Conservation (phyloP, 2,888 invertebrate genomes). For the Nycteola revayana region DNA sequence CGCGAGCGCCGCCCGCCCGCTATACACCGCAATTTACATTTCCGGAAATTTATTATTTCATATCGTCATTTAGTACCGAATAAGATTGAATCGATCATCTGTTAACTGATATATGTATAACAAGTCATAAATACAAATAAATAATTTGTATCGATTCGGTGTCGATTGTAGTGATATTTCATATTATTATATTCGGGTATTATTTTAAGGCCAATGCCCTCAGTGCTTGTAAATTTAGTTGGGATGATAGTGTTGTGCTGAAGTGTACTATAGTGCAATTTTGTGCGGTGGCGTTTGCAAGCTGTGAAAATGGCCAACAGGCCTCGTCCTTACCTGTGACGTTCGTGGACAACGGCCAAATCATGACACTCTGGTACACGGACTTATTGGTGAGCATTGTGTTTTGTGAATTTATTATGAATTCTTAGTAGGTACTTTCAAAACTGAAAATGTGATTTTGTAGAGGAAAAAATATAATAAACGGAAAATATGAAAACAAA, state of each 20-base stretch:
- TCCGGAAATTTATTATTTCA: slow-evolving; percentile 40
- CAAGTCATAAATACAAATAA: slow-evolving; percentile 12
- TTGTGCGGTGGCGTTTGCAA: slow-evolving; percentile 45
- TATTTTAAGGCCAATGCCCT: slow-evolving; percentile 48
- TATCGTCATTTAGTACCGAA: slow-evolving; percentile 31
- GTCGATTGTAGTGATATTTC: slow-evolving; percentile 43
- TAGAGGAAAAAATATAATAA: too few species aligned
- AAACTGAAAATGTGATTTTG: too few species aligned
- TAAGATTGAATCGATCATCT: slow-evolving; percentile 26
- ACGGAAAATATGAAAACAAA: too few species aligned
- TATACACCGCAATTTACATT: slow-evolving; percentile 34
- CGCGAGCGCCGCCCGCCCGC: slow-evolving; percentile 60
- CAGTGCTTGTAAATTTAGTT: slow-evolving; percentile 37
- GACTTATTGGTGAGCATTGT: slow-evolving; percentile 77
- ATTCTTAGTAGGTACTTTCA: too few species aligned
- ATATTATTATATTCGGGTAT: slow-evolving; percentile 44
- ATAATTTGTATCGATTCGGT: slow-evolving; percentile 31
- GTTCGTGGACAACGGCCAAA: slow-evolving; percentile 71
- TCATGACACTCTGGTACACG: slow-evolving; percentile 79
- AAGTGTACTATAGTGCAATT: slow-evolving; percentile 47
- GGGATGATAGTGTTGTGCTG: slow-evolving; percentile 39
- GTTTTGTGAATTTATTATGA: slow-evolving; percentile 27
- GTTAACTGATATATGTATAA: slow-evolving; percentile 42
- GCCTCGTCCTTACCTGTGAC: slow-evolving; percentile 59
- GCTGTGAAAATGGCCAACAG: slow-evolving; percentile 68